Percentiles rank a stretch among this genome's conserved stretches.
Evolutionary conservation across 2,113 vertebrate species (phyloP).

Genomic region (Cephalopholis sonnerati): DNA sequence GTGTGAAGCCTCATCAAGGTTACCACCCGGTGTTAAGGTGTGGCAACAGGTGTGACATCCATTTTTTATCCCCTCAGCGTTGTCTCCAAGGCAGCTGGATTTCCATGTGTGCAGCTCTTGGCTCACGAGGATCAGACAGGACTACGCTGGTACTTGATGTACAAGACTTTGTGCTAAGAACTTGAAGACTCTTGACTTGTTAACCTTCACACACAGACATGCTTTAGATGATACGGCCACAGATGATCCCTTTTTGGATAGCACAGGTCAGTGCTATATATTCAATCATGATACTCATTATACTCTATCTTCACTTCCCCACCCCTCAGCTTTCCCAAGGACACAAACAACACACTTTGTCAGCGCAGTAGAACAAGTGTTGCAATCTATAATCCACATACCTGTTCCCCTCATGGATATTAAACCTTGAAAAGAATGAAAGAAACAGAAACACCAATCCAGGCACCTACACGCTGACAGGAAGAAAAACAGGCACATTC

Average conservation of each 20-base stretch:
- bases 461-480: neutral
- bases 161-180: neutral
- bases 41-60: slow-evolving; percentile 46
- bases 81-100: slow-evolving; percentile 28
- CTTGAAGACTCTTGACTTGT: neutral
- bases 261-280: neutral
- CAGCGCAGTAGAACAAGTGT: neutral
- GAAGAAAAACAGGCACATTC: neutral
- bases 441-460: neutral
- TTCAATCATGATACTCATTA: neutral
- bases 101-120: slow-evolving; percentile 15
- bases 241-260: neutral
- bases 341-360: neutral
- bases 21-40: slow-evolving; percentile 12
- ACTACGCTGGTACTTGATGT: neutral
- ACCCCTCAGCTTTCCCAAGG: neutral
- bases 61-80: slow-evolving; percentile 17
- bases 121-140: slow-evolving; percentile 2
- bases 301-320: neutral
- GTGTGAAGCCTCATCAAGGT: slow-evolving; percentile 20
- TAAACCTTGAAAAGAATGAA: slow-evolving; percentile 12
- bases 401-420: neutral
- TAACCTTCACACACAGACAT: neutral
- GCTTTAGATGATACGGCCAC: neutral
- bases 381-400: neutral